Base-by-base conservation (phyloP, 1,140 invertebrate species). In the Pissodes strobi region DNA sequence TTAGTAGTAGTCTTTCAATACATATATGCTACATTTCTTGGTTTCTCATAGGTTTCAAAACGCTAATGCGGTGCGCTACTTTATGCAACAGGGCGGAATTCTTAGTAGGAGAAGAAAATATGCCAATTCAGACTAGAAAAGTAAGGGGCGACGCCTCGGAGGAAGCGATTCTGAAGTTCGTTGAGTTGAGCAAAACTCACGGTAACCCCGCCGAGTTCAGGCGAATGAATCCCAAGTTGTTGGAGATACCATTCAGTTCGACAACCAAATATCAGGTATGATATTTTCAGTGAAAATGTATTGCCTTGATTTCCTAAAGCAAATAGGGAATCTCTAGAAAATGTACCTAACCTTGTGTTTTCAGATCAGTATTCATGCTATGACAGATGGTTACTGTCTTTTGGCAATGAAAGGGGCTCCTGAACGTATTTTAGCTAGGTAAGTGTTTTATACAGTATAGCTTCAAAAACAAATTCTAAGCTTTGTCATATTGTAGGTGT, bases 321-420 rank as follows among this genome's bases (percentile, higher is more conserved):
- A n/a, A n/a, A n/a, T n/a, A n/a, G n/a, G n/a, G n/a, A n/a, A n/a
- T n/a, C n/a, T n/a, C n/a, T n/a, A n/a, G n/a, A n/a, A n/a, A n/a
- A n/a, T n/a, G n/a, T n/a, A n/a, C n/a, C n/a, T n/a, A n/a, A n/a
- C n/a, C n/a, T n/a, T n/a, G n/a, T n/a, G n/a, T 46, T 69, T 66
- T 17, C 38, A 74, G 73, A 64, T 75, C 12, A 76, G 74, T 56
- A 70, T 75, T 38, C 74, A 76, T 41, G 58, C 62, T 9, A 67
- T 70, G 58, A 64, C 71, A 18, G 59, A 74, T 6, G 64, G 70
- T 15, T 13, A 60, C 13, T 73, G 79, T 72, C 73, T 90, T 1
- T 74, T 95, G 45, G 89, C 92, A 55, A 90, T 95, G 87, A 97
- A 97, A 79, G 94, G 94, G 2, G 95, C 95, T 17, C 94, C 95